These are phyloP conservation scores for Theretra japonica DNA, from an alignment of 2,888 invertebrate genomes.

Conservation along the genomic window DNA sequence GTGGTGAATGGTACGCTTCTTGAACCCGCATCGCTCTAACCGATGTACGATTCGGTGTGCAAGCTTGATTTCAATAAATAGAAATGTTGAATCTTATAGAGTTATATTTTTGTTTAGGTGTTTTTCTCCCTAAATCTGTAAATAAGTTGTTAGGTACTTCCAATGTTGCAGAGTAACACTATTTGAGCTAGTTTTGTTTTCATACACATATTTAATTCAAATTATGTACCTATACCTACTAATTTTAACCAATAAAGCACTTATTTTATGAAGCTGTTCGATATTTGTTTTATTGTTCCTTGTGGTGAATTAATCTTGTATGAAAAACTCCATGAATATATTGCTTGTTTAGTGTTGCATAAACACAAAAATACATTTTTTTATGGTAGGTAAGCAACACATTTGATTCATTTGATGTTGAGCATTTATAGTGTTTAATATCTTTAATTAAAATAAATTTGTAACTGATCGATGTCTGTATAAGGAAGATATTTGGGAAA, in stretches of 20 bases:
- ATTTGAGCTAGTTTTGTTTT: constrained; percentile 59
- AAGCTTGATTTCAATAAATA: constrained; percentile 45
- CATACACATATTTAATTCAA: constrained; percentile 64
- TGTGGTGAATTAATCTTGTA: neutral
- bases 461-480: too few species aligned
- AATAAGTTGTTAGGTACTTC: constrained; percentile 56
- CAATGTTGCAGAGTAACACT: constrained; percentile 43
- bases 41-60: constrained; percentile 33
- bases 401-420: too few species aligned
- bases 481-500: too few species aligned
- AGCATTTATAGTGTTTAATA: too few species aligned
- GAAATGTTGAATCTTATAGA: constrained; percentile 45
- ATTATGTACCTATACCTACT: constrained; percentile 72
- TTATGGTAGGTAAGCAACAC: too few species aligned
- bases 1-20: constrained; percentile 18
- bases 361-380: neutral
- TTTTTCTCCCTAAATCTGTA: constrained; percentile 58
- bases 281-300: constrained; percentile 59
- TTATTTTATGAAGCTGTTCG: constrained; percentile 81
- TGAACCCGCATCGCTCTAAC: constrained; percentile 1
- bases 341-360: neutral
- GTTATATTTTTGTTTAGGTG: constrained; percentile 43
- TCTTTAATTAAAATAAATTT: too few species aligned
- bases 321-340: neutral
- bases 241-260: constrained; percentile 82